Evolutionary conservation across 2,113 vertebrate species (phyloP).

Genomic region (Eclectus roratus): DNA sequence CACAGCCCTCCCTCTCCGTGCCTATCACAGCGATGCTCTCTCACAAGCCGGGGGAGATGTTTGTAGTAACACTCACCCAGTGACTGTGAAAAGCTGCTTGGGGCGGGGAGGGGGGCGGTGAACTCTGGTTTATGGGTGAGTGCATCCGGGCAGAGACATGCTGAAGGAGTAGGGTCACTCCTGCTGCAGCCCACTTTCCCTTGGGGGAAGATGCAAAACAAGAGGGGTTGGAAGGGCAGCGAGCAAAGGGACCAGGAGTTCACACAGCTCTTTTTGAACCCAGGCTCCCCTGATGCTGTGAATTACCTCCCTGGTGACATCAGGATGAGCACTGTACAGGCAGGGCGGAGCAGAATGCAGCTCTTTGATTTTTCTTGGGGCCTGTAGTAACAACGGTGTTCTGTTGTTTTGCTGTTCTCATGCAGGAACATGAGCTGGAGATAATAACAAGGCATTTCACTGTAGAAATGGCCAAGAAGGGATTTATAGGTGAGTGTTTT

Average conservation of each 20-base stretch:
- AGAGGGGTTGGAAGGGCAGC: not conserved
- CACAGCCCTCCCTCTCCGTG: not conserved
- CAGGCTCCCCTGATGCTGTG: not conserved
- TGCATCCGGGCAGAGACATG: not conserved
- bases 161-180: not conserved
- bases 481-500: conserved; percentile 5
- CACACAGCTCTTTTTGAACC: not conserved
- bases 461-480: conserved; percentile 21
- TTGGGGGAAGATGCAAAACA: not conserved
- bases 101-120: not conserved
- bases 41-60: not conserved
- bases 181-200: not conserved
- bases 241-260: not conserved
- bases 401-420: not conserved
- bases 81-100: not conserved
- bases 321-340: not conserved
- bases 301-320: not conserved
- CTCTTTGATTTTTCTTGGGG: not conserved
- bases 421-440: not conserved
- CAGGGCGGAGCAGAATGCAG: not conserved
- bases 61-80: not conserved
- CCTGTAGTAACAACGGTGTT: not conserved
- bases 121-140: not conserved
- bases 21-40: not conserved
- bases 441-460: conserved; percentile 8